Evolutionary conservation across 2,797 vertebrate species (phyloP), one percentile per base, ranked within the genome.

Genomic region (Alosa sapidissima): DNA sequence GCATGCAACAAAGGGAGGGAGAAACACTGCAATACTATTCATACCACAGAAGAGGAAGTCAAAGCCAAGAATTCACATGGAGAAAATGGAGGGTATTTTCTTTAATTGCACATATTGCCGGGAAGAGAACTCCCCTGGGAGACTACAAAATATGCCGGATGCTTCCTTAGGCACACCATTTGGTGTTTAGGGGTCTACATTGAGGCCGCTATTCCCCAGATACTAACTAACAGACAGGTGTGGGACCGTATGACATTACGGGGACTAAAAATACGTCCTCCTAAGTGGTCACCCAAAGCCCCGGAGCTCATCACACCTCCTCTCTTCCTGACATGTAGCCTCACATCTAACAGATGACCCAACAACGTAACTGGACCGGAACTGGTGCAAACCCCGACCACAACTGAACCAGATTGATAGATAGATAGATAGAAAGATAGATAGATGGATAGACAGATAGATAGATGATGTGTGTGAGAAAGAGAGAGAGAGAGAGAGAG

Each of bases 21-120:
- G 41, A 78, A 47, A 78, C 54, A 47, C 62, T 49, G 85, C 82
- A 55, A 86, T 84, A 82, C 87, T 89, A 87, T 89, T 84, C 81
- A 81, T 54, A 75, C 58, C 45, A 58, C 82, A 85, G 75, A 86
- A 83, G 68, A 55, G 85, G 83, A 84, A 83, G 75, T 48, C 55
- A 36, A 86, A 90, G 86, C 83, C 83, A 89, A 84, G 82, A 85
- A 84, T 55, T 78, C 28, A 60, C n/a, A 47, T 60, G 52, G 81
- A 87, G 55, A 88, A 72, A 81, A 24, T 13, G 62, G 54, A 36
- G 48, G 84, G 82, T 86, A n/a, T 78, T 82, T 75, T 85, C 82
- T 84, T 81, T 84, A 78, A 33, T 41, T 75, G 16, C 48, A 49
- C 68, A 45, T 75, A 21, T 75, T 41, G 68, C 19, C 52, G 51